phyloP scores from a whole-genome alignment of 2,888 invertebrate genomes.

The Agonopterix alstromeriana region DNA sequence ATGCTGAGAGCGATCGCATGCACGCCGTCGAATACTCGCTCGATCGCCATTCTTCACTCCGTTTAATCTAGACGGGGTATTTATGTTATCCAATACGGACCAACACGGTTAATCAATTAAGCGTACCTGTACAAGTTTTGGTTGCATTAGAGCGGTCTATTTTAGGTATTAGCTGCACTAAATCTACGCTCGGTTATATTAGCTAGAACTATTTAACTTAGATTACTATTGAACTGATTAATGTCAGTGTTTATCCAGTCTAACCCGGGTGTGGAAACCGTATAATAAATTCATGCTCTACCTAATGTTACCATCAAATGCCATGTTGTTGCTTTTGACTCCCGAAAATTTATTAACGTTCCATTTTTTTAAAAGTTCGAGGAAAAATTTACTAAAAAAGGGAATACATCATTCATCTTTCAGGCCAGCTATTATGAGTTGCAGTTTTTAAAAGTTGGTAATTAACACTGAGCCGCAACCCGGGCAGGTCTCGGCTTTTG shows the following conservation, averaged over 20 bases:
- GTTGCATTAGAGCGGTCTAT: constrained; percentile 43
- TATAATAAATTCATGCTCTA: neutral
- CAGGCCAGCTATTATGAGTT: constrained; percentile 69
- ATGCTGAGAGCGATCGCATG: constrained; percentile 33
- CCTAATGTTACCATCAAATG: constrained; percentile 26
- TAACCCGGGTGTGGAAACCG: neutral
- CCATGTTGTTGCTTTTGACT: constrained; percentile 34
- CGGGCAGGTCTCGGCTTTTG: constrained; percentile 58
- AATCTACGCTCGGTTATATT: constrained; percentile 16
- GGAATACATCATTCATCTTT: constrained; percentile 72
- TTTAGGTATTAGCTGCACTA: constrained; percentile 32
- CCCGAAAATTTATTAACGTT: constrained; percentile 25
- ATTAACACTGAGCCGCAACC: constrained; percentile 63
- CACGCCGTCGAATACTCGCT: constrained; percentile 24
- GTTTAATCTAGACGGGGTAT: constrained; percentile 25
- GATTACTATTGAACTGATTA: too few species aligned
- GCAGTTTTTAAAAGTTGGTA: constrained; percentile 71
- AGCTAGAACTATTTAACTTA: too few species aligned
- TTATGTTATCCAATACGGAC: constrained; percentile 29
- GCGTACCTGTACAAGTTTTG: constrained; percentile 39
- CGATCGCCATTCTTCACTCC: constrained; percentile 33
- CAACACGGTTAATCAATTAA: constrained; percentile 45
- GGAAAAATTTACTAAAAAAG: constrained; percentile 27
- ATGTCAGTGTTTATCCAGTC: neutral
- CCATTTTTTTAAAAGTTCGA: constrained; percentile 31